Conservation (phyloP, 1,140 invertebrate species). For the Helicoverpa armigera region DNA sequence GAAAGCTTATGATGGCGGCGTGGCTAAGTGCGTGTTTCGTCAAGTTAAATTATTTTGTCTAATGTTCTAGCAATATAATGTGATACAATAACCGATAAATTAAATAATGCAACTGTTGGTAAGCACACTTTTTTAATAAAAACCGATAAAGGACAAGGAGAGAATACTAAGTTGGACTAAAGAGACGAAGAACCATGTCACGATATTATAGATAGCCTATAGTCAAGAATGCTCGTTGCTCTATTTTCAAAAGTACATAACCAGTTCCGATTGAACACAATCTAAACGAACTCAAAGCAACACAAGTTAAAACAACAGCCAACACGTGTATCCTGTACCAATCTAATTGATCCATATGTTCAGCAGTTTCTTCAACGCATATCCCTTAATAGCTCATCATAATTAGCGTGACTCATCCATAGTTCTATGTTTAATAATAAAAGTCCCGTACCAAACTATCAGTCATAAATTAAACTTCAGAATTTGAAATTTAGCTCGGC, state of each 20-base stretch:
- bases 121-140: not conserved
- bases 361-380: not conserved
- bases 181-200: slow-evolving; percentile 4
- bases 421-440: not conserved
- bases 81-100: not conserved
- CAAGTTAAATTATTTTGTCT: slow-evolving; percentile 36
- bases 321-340: slow-evolving; percentile 21
- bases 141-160: not conserved
- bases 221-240: slow-evolving; percentile 22
- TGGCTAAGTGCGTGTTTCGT: slow-evolving; percentile 37
- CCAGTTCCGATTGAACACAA: slow-evolving; percentile 21
- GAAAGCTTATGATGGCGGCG: slow-evolving; percentile 14
- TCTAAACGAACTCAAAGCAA: not conserved
- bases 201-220: not conserved
- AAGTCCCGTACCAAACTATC: not conserved
- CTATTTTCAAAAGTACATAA: slow-evolving; percentile 21
- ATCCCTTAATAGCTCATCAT: not conserved
- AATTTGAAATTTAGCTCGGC: not conserved
- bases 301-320: slow-evolving; percentile 5
- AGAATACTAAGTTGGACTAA: not conserved
- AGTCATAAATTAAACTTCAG: not conserved
- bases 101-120: not conserved
- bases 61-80: slow-evolving; percentile 26
- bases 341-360: slow-evolving; percentile 11
- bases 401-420: not conserved